Base-by-base conservation (phyloP, 2,113 vertebrate genomes). In the Caloenas nicobarica region DNA sequence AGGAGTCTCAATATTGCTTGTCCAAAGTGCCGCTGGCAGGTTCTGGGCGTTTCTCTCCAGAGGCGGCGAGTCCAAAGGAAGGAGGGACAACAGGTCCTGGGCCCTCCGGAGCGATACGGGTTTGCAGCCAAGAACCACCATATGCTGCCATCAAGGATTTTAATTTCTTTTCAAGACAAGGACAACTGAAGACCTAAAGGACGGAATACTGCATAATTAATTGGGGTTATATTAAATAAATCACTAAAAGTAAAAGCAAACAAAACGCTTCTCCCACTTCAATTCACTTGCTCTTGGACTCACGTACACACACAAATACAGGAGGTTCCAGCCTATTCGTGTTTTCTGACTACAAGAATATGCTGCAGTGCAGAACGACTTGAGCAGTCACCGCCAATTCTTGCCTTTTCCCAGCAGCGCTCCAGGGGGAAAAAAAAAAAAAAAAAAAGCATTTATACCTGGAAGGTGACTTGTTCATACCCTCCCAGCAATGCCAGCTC, bases 161-260 rank as follows among this genome's bases (percentile, higher is more conserved):
- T 25, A 40, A 18, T 42, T 71, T 8, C 9, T 66, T 65, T 73
- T 79, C 62, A 86, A 87, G 22, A 31, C 24, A 76, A 70, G 24
- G 60, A 68, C 25, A 51, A 86, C 29, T 14, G 31, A 79, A 74
- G 54, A 88, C 8, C 21, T 66, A 57, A 70, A 58, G 17, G 29
- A 24, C 1, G 0, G 6, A 61, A 57, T 29, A 23, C 1, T 16
- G 16, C 4, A 6, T 38, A 70, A 80, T 57, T 65, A 70, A 46
- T 60, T 31, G n/a, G 33, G 38, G 5, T 13, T 25, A 44, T 17
- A 11, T 33, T 50, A 56, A 86, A 60, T 51, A 70, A 25, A 23
- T 17, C 14, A 15, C 46, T 38, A 12, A 22, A 62, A 71, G n/a
- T 19, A 31, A 71, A 95, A 56, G 21, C 21, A 89, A 87, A 80